These are phyloP conservation scores for Takifugu bimaculatus DNA, from an alignment of 2,113 vertebrate species.

Conservation along the genomic window DNA sequence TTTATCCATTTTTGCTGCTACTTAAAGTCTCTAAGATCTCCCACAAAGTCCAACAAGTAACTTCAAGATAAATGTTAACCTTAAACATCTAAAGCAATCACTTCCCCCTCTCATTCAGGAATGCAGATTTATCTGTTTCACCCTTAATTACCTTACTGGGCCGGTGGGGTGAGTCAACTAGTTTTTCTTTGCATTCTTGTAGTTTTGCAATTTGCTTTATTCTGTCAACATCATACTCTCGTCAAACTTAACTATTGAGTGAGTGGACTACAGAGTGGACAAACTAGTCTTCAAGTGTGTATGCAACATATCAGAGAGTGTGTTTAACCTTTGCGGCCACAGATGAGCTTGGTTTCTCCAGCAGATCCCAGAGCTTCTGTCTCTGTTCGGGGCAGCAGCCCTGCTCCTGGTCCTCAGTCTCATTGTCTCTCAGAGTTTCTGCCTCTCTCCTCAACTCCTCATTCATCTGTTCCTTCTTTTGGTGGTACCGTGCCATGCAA, in stretches of 20 bases:
- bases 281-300: neutral
- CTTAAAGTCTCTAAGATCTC: neutral
- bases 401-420: constrained; percentile 87
- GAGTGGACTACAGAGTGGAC: no score
- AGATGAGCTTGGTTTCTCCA: constrained; percentile 97
- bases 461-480: constrained; percentile 99
- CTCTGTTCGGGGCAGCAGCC: constrained; percentile 92
- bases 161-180: no score
- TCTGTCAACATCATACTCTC: no score
- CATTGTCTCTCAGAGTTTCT: constrained; percentile 87
- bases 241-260: no score
- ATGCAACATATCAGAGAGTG: neutral
- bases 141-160: no score
- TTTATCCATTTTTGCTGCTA: no score
- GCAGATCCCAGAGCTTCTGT: constrained; percentile 96
- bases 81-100: no score
- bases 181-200: no score
- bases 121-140: no score
- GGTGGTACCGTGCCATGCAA: constrained; percentile 96
- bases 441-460: constrained; percentile 95
- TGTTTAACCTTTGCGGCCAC: constrained; percentile 90
- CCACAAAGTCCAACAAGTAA: neutral
- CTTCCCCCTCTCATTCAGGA: no score
- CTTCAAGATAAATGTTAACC: neutral
- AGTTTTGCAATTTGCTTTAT: no score